phyloP scores from a whole-genome alignment of 2,797 vertebrate species.

The Setipinna tenuifilis region DNA sequence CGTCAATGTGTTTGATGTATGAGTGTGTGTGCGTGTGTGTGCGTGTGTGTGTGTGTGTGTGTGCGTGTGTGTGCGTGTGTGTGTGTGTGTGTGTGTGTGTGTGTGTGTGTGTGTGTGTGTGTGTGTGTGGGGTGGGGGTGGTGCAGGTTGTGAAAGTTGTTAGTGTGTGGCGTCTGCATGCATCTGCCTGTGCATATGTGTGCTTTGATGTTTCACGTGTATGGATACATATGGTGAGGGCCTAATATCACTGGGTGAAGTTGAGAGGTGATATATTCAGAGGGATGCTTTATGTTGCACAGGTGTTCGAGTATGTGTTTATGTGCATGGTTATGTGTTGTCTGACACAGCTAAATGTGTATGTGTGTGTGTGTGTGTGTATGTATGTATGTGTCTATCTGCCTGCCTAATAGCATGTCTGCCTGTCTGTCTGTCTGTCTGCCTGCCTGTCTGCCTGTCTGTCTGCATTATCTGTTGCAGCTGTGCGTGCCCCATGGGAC shows the following conservation, averaged over 20 bases:
- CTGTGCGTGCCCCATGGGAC: constrained; percentile 28
- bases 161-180: not conserved
- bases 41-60: not conserved
- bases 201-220: not conserved
- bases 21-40: not conserved
- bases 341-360: not conserved
- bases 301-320: not conserved
- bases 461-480: constrained; percentile 50
- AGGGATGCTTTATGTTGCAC: too few species aligned
- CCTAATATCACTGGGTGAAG: not conserved
- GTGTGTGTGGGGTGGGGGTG: not conserved
- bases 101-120: not conserved
- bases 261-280: not conserved
- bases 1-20: not conserved
- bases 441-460: not conserved
- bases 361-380: not conserved
- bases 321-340: not conserved
- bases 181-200: not conserved
- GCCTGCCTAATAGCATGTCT: not conserved
- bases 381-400: not conserved
- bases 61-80: not conserved
- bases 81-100: not conserved
- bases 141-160: too few species aligned
- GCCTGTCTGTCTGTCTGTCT: constrained; percentile 3
- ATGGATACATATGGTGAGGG: not conserved